Percentiles rank a stretch among this genome's conserved stretches.
Evolutionary conservation across 2,888 invertebrate species (phyloP).

Genomic region (Meganola albula): DNA sequence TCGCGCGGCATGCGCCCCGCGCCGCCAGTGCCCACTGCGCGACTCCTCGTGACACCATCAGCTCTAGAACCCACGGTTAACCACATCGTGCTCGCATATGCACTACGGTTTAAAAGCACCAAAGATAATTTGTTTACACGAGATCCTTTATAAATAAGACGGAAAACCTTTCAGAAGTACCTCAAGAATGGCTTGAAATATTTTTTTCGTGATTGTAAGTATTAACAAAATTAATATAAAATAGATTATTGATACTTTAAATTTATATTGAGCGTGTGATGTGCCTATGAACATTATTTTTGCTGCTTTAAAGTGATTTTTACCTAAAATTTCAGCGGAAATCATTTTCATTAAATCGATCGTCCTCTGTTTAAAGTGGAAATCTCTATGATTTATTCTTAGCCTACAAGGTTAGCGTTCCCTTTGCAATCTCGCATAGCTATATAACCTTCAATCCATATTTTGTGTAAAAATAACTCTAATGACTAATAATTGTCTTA

Average conservation of each 20-base stretch:
- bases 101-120: conserved; percentile 18
- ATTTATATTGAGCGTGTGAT: no score
- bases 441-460: conserved; percentile 26
- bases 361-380: conserved; percentile 51
- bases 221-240: conserved; percentile 25
- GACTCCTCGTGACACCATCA: conserved; percentile 44
- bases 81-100: conserved; percentile 47
- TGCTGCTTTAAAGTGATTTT: no score
- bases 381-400: conserved; percentile 66
- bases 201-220: conserved; percentile 53
- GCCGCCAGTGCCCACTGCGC: conserved; percentile 27
- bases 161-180: conserved; percentile 30
- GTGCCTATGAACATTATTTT: no score
- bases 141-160: conserved; percentile 26
- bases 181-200: conserved; percentile 43
- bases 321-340: no score
- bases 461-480: no score
- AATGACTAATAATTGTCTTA: no score
- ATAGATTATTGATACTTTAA: no score
- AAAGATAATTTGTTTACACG: conserved; percentile 41
- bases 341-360: no score
- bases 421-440: conserved; percentile 47
- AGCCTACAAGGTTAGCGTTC: conserved; percentile 67
- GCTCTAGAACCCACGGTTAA: no score
- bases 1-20: conserved; percentile 22